Evolutionary conservation across 2,888 invertebrate species (phyloP).

Genomic region (Marasmarcha lunaedactyla): DNA sequence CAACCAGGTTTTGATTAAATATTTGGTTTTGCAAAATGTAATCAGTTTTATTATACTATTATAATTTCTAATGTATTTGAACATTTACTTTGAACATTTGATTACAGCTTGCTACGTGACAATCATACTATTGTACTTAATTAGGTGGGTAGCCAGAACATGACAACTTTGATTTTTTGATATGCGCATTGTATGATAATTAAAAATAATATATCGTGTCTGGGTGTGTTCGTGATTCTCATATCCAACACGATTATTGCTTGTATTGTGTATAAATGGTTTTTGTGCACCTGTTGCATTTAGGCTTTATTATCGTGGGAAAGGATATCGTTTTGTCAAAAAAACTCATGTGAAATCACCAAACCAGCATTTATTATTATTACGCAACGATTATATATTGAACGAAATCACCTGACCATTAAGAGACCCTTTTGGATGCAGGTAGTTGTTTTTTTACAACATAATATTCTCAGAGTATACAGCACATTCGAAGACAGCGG

Average conservation of each 20-base stretch:
- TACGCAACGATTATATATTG: not conserved
- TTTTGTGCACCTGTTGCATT: not conserved
- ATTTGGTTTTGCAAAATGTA: too few species aligned
- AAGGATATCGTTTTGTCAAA: conserved; percentile 26
- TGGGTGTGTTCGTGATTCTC: not conserved
- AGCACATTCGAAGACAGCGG: conserved; percentile 17
- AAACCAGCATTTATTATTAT: conserved; percentile 23
- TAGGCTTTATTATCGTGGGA: conserved; percentile 38
- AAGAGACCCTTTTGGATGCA: not conserved
- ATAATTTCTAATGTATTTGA: too few species aligned
- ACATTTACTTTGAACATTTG: too few species aligned
- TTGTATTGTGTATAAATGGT: not conserved
- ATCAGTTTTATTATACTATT: too few species aligned
- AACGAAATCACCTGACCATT: conserved; percentile 1
- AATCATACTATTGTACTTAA: too few species aligned
- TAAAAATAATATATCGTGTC: not conserved
- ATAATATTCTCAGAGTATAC: not conserved
- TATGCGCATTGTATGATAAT: not conserved
- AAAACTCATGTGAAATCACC: conserved; percentile 5
- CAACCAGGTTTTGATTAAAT: too few species aligned
- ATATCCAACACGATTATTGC: not conserved
- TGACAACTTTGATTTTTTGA: not conserved
- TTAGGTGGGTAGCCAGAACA: not conserved
- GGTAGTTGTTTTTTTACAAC: not conserved
- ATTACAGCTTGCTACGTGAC: too few species aligned